Conservation (phyloP, 2,113 vertebrate genomes). For the Ancistrus triradiatus region DNA sequence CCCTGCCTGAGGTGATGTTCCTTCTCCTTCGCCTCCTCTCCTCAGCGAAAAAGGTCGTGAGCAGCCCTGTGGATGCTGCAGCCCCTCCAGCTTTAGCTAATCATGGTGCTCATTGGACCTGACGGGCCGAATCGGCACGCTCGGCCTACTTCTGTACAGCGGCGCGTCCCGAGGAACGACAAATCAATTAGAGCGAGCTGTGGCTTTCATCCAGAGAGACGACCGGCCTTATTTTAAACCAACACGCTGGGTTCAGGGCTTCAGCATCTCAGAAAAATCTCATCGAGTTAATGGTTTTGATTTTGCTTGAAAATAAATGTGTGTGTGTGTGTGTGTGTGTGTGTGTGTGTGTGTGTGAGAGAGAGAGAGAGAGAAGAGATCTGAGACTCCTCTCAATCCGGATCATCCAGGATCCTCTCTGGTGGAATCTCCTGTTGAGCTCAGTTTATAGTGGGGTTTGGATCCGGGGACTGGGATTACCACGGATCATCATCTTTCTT, state of each 20-base stretch:
- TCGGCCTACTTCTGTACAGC: conserved; percentile 16
- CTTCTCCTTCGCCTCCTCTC: conserved; percentile 13
- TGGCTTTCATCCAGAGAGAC: conserved; percentile 16
- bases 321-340: no score
- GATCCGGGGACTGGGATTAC: no score
- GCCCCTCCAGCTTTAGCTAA: conserved; percentile 18
- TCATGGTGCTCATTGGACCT: conserved; percentile 30
- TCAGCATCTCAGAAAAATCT: no score
- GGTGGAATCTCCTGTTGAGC: no score
- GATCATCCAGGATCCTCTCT: no score
- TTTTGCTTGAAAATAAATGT: no score
- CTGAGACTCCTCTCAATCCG: no score
- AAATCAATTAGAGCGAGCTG: conserved; percentile 26
- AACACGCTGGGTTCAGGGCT: background rate
- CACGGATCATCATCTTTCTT: no score
- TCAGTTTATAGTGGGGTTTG: no score
- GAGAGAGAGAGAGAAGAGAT: no score
- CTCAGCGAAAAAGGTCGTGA: conserved; percentile 32
- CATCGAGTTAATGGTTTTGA: no score
- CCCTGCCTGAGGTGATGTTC: conserved; percentile 9
- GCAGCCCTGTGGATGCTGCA: background rate
- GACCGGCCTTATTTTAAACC: conserved; percentile 5
- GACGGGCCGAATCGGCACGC: conserved; percentile 17
- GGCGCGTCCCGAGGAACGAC: conserved; percentile 25
- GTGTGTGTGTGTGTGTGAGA: no score